Percentiles rank a stretch among this genome's conserved stretches.
phyloP scores from a whole-genome alignment of 1,140 invertebrate genomes.

The Diuraphis noxia region DNA sequence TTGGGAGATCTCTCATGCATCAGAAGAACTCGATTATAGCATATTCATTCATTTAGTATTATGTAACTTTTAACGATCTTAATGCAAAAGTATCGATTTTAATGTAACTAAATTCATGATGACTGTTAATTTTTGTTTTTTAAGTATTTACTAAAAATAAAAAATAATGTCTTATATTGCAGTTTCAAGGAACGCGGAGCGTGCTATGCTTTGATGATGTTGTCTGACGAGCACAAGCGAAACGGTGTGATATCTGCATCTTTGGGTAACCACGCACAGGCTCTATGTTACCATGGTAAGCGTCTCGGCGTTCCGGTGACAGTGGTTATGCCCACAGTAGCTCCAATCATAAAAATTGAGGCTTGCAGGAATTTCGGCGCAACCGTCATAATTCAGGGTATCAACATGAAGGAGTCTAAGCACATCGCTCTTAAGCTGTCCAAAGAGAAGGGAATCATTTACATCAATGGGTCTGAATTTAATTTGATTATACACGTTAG shows the following conservation, averaged over 20 bases:
- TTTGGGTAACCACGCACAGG: constrained; percentile 89
- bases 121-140: neutral
- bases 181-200: constrained; percentile 94
- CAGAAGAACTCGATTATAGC: neutral
- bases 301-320: constrained; percentile 81
- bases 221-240: constrained; percentile 72
- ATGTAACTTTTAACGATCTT: no score
- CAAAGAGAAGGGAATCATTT: constrained; percentile 72
- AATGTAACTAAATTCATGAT: no score
- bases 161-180: constrained; percentile 36
- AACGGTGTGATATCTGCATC: constrained; percentile 89
- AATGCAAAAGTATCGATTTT: no score
- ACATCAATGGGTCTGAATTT: constrained; percentile 77
- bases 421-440: constrained; percentile 74
- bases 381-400: constrained; percentile 79
- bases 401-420: constrained; percentile 85
- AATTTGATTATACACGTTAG: neutral
- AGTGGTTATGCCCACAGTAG: constrained; percentile 90
- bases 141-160: neutral
- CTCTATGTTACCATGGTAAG: constrained; percentile 84
- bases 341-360: constrained; percentile 92
- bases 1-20: neutral
- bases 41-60: neutral
- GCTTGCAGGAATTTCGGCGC: constrained; percentile 83
- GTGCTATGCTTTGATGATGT: constrained; percentile 76